phyloP scores from a whole-genome alignment of 1,140 invertebrate genomes.

The Oedothorax gibbosus region DNA sequence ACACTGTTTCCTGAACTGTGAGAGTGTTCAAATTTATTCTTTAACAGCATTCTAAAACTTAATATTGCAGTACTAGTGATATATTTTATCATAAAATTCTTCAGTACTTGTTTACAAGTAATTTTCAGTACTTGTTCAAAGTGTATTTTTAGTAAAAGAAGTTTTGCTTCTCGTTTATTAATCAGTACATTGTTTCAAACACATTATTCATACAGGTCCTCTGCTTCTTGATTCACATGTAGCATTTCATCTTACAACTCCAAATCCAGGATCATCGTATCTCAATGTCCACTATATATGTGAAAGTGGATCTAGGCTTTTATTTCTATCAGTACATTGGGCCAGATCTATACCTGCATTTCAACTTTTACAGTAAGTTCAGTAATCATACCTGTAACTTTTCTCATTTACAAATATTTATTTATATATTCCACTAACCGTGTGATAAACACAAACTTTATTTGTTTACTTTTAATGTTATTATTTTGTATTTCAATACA shows the following conservation, averaged over 20 bases:
- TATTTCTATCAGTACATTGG: slow-evolving; percentile 92
- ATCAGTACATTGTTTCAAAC: not conserved
- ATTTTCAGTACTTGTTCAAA: not conserved
- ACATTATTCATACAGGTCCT: slow-evolving; percentile 34
- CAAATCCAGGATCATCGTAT: slow-evolving; percentile 81
- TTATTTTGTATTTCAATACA: too few relatives aligned
- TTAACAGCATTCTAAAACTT: too few relatives aligned
- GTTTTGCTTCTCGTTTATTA: not conserved
- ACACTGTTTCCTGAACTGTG: too few relatives aligned
- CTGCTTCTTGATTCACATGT: slow-evolving; percentile 70
- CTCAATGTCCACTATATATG: slow-evolving; percentile 91
- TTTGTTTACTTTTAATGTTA: too few relatives aligned
- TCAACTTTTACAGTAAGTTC: slow-evolving; percentile 78
- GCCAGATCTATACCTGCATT: slow-evolving; percentile 85
- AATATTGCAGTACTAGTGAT: too few relatives aligned
- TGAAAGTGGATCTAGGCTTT: slow-evolving; percentile 87
- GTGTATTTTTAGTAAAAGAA: not conserved
- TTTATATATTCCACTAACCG: too few relatives aligned
- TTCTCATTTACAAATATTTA: too few relatives aligned
- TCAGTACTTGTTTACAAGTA: not conserved
- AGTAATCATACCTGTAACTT: too few relatives aligned
- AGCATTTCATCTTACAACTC: slow-evolving; percentile 84
- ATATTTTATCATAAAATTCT: too few relatives aligned
- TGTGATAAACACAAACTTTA: too few relatives aligned
- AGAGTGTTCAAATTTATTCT: too few relatives aligned